Percentiles rank a stretch among this genome's conserved stretches.
Evolutionary conservation across 2,888 invertebrate species (phyloP).

Genomic region (Cheilosia vernalis): DNA sequence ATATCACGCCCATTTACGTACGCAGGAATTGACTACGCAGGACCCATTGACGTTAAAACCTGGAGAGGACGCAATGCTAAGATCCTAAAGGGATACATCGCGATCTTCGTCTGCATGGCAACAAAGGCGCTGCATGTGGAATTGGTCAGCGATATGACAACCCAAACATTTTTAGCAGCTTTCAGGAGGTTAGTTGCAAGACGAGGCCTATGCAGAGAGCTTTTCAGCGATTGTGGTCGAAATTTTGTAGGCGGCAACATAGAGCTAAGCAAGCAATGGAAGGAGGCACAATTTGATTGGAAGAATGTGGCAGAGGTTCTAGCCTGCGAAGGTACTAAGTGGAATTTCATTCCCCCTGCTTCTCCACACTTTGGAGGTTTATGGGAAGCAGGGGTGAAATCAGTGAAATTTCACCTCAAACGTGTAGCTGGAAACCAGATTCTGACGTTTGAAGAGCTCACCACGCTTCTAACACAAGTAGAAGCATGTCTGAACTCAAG

Average conservation of each 20-base stretch:
- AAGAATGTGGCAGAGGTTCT: background rate
- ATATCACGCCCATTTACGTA: background rate
- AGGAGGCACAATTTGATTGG: background rate
- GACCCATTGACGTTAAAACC: no score
- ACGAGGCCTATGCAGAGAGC: background rate
- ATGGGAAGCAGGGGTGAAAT: background rate
- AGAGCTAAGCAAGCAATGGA: background rate
- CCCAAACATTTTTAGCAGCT: background rate
- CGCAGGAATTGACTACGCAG: background rate
- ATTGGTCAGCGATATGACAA: background rate
- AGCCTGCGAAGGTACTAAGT: background rate
- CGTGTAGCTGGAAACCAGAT: background rate
- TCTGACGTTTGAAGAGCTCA: background rate
- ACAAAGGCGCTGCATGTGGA: background rate
- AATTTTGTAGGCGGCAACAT: background rate
- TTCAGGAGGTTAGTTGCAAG: background rate
- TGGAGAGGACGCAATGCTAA: no score
- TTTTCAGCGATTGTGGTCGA: background rate
- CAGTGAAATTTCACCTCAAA: constrained; percentile 3
- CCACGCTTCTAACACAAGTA: background rate
- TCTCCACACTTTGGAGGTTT: constrained; percentile 3
- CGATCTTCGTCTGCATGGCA: background rate
- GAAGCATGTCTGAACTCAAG: no score
- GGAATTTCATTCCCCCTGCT: constrained; percentile 1
- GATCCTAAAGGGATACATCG: constrained; percentile 47